phyloP scores from a whole-genome alignment of 2,888 invertebrate species.

The Operophtera brumata region DNA sequence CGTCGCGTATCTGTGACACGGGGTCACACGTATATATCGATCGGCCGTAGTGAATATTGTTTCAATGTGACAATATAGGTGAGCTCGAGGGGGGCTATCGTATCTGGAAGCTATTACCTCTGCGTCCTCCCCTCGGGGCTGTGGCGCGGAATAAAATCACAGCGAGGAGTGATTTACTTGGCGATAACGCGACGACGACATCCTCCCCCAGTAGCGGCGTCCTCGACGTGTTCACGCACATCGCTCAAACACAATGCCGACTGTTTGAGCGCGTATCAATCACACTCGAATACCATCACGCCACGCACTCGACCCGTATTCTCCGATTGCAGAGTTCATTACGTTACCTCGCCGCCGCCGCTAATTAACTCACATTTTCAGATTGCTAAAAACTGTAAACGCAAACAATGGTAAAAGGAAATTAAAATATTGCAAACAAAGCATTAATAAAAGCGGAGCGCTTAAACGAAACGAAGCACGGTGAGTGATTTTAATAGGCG shows the following conservation, averaged over 20 bases:
- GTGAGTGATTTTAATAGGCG: constrained; percentile 78
- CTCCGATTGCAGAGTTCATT: constrained; percentile 32
- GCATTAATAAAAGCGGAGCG: constrained; percentile 51
- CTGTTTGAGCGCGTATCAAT: constrained; percentile 47
- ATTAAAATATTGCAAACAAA: constrained; percentile 44
- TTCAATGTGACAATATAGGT: constrained; percentile 64
- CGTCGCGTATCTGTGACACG: constrained; percentile 51
- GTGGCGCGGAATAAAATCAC: constrained; percentile 69
- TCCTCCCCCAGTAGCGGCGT: constrained; percentile 37
- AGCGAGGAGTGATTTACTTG: constrained; percentile 71
- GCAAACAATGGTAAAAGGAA: constrained; percentile 39
- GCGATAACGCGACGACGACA: constrained; percentile 56
- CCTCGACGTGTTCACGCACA: constrained; percentile 60
- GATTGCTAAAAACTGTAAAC: constrained; percentile 32
- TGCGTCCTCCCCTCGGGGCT: constrained; percentile 49
- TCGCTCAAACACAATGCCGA: constrained; percentile 54
- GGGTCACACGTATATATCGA: constrained; percentile 56
- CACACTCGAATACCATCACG: constrained; percentile 41
- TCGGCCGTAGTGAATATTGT: constrained; percentile 68
- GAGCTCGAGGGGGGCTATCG: constrained; percentile 49
- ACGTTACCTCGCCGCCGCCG: constrained; percentile 23
- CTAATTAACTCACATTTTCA: constrained; percentile 34
- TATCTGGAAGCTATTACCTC: constrained; percentile 69
- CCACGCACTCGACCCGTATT: constrained; percentile 30
- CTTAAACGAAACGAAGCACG: constrained; percentile 53